Evolutionary conservation across 1,140 invertebrate genomes (phyloP).

Genomic region (Ceratosolen fusciceps): DNA sequence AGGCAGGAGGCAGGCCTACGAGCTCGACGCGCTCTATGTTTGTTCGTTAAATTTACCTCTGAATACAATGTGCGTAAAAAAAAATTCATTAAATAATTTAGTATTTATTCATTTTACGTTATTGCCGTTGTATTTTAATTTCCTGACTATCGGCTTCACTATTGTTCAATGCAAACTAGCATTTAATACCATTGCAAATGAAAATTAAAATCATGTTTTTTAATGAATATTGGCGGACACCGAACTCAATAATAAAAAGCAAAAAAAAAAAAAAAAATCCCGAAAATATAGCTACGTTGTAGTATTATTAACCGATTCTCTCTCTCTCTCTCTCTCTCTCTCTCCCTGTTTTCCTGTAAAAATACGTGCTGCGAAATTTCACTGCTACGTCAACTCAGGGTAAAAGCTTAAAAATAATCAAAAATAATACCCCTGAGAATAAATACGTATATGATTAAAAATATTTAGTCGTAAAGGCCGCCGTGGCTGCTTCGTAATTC

Average conservation of each 20-base stretch:
- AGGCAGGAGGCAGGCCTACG: not conserved
- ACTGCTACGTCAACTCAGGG: too few species aligned
- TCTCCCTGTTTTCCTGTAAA: not conserved
- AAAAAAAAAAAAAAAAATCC: too few species aligned
- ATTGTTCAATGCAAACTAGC: not conserved
- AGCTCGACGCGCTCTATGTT: not conserved
- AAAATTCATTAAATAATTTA: not conserved
- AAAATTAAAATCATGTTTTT: not conserved
- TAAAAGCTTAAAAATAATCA: too few species aligned
- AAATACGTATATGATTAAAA: too few species aligned
- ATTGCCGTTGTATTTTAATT: too few species aligned
- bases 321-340: not conserved
- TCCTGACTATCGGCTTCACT: not conserved
- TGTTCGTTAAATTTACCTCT: not conserved
- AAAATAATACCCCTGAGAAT: too few species aligned
- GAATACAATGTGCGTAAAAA: not conserved
- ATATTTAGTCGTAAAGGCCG: too few species aligned
- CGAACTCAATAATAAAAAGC: too few species aligned
- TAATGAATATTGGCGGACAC: too few species aligned
- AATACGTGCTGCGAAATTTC: not conserved
- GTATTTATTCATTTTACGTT: not conserved
- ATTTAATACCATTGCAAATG: not conserved
- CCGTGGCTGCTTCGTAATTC: too few species aligned
- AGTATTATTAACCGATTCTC: not conserved
- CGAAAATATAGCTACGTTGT: not conserved